Base-by-base conservation (phyloP, 2,888 invertebrate species). In the Julus scandinavius region DNA sequence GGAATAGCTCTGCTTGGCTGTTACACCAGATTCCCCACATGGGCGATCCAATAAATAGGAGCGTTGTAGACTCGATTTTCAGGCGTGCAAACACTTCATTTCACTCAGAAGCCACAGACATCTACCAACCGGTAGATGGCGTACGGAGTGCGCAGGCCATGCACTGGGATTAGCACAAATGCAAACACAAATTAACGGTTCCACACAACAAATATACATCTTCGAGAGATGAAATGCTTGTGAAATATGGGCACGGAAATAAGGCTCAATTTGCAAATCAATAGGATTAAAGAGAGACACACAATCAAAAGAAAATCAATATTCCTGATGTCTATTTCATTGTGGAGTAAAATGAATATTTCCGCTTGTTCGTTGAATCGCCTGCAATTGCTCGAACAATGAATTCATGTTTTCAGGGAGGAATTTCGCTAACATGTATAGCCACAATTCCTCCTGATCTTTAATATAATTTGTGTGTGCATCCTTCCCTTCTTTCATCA, bases 241-340 rank as follows among this genome's bases (percentile, higher is more conserved):
- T 29, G 29, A 29, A 29, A 29, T 29, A 29, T 29, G 29, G 29
- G 29, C 29, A 29, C 29, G 29, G 29, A 72, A 72, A 72, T 72
- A 72, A 29, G 29, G 72, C 29, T 72, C 72, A 72, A 72, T 72
- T 72, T 72, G 72, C 72, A 29, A 72, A 72, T 72, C 72, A 72
- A 72, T 72, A 72, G 29, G 72, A 72, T 72, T 72, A 72, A 72
- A 72, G 72, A 72, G 72, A 72, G 72, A 29, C 72, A 72, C 63
- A 63, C 72, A 72, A 72, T 72, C 72, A 72, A 72, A 72, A 20
- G 29, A 72, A 72, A 72, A 72, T 72, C 72, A 72, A 72, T 72
- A 72, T 29, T 29, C 29, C 72, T 5, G 3, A 72, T 72, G 72
- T 9, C 72, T 72, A 72, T 72, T 72, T 72, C n/a, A 72, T 29